Evolutionary conservation across 2,113 vertebrate genomes (phyloP).

Genomic region (Dicerorhinus sumatrensis): DNA sequence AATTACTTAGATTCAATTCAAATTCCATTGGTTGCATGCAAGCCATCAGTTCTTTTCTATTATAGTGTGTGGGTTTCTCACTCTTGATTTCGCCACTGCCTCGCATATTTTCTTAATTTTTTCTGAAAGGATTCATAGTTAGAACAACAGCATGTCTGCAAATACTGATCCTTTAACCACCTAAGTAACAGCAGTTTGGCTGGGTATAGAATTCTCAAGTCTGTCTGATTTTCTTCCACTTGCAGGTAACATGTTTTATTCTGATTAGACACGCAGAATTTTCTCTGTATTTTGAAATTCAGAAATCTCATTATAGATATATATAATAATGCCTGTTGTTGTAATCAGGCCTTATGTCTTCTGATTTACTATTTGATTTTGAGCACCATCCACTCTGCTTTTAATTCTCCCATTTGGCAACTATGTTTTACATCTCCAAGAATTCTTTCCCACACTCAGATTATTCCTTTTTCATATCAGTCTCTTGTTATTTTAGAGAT

Average conservation of each 20-base stretch:
- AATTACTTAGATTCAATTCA: background rate
- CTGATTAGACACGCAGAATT: background rate
- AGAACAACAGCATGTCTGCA: background rate
- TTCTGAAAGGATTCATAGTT: background rate
- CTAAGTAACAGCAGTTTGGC: background rate
- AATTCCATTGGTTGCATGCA: background rate
- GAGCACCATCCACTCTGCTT: background rate
- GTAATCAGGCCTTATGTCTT: background rate
- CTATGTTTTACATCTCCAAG: background rate
- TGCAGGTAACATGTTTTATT: background rate
- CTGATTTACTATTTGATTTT: background rate
- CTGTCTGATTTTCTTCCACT: background rate
- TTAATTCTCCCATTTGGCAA: background rate
- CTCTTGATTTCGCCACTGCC: background rate
- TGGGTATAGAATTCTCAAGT: background rate
- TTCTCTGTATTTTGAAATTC: conserved; percentile 26
- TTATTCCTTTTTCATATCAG: background rate
- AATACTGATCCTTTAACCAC: background rate
- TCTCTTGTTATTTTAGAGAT: background rate
- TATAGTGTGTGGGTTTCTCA: background rate
- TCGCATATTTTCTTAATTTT: background rate
- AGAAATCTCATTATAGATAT: background rate
- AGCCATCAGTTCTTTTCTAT: background rate
- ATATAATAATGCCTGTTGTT: background rate
- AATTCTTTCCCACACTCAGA: background rate